A percentile compares a stretch with the other conserved stretches of the same genome.
Evolutionary conservation across 2,888 invertebrate genomes (phyloP).

Genomic region (Ochropleura leucogaster): DNA sequence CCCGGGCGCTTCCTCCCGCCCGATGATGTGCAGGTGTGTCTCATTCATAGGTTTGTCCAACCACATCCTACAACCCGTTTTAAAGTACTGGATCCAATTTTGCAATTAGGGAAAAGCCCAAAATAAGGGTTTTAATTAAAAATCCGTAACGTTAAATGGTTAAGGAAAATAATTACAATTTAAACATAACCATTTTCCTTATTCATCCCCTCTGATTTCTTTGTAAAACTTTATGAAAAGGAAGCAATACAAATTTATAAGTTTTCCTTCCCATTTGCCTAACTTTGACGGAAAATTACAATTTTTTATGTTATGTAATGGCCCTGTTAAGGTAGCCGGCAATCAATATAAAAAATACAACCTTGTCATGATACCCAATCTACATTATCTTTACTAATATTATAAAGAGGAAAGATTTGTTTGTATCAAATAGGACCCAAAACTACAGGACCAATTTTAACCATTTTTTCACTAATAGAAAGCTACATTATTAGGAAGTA

Average conservation of each 20-base stretch:
- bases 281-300: background rate
- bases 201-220: background rate
- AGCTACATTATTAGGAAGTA: too few relatives aligned
- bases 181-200: constrained; percentile 8
- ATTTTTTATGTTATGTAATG: constrained; percentile 5
- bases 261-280: background rate
- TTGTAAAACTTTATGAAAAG: constrained; percentile 1
- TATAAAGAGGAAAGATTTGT: too few relatives aligned
- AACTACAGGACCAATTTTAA: too few relatives aligned
- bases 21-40: too few relatives aligned
- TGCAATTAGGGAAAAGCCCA: background rate
- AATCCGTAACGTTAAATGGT: background rate
- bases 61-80: background rate
- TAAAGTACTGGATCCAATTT: background rate
- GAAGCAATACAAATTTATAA: constrained; percentile 3
- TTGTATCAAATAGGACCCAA: too few relatives aligned
- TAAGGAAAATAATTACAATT: constrained; percentile 4
- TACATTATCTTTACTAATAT: too few relatives aligned
- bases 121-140: too few relatives aligned
- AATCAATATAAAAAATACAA: background rate
- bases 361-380: background rate
- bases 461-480: too few relatives aligned
- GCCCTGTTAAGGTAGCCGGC: background rate
- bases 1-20: too few relatives aligned
- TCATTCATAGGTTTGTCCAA: too few relatives aligned